phyloP scores from a whole-genome alignment of 2,888 invertebrate genomes.

The Notocelia uddmanniana region DNA sequence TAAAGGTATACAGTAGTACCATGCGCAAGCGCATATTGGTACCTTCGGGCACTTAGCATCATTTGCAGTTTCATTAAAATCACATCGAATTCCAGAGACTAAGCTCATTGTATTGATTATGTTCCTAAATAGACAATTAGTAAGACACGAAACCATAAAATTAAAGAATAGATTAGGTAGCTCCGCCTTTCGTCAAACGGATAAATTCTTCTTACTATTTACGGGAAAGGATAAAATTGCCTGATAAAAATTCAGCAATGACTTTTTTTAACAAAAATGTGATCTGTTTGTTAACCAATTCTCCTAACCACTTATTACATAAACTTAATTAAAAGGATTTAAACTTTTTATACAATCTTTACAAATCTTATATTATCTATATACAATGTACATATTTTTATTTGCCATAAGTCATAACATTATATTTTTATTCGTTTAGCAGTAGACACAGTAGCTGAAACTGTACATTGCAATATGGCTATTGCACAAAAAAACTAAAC shows the following conservation, averaged over 20 bases:
- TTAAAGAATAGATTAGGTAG: slow-evolving; percentile 15
- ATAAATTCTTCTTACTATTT: slow-evolving; percentile 8
- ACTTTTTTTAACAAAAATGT: slow-evolving; percentile 46
- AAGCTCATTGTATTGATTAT: slow-evolving; percentile 16
- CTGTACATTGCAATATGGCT: slow-evolving; percentile 83
- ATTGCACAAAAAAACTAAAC: slow-evolving; percentile 83
- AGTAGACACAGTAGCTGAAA: slow-evolving; percentile 71
- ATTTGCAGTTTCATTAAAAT: slow-evolving; percentile 18
- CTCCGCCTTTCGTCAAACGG: slow-evolving; percentile 12
- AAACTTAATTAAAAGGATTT: slow-evolving; percentile 63
- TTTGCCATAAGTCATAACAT: slow-evolving; percentile 65
- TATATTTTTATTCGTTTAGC: slow-evolving; percentile 61
- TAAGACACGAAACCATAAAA: slow-evolving; percentile 2
- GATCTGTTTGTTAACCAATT: slow-evolving; percentile 64
- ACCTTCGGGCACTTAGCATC: not conserved
- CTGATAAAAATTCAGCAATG: slow-evolving; percentile 17
- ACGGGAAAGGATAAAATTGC: slow-evolving; percentile 9
- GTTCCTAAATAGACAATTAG: slow-evolving; percentile 26
- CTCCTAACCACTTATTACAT: slow-evolving; percentile 61
- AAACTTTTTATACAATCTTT: slow-evolving; percentile 73
- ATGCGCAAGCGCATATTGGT: slow-evolving; percentile 8
- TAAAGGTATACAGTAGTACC: slow-evolving; percentile 3
- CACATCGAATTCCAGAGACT: slow-evolving; percentile 17
- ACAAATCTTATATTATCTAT: slow-evolving; percentile 72
- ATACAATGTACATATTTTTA: slow-evolving; percentile 81